Evolutionary conservation across 2,888 invertebrate species (phyloP).

Genomic region (Eristalis intricaria): DNA sequence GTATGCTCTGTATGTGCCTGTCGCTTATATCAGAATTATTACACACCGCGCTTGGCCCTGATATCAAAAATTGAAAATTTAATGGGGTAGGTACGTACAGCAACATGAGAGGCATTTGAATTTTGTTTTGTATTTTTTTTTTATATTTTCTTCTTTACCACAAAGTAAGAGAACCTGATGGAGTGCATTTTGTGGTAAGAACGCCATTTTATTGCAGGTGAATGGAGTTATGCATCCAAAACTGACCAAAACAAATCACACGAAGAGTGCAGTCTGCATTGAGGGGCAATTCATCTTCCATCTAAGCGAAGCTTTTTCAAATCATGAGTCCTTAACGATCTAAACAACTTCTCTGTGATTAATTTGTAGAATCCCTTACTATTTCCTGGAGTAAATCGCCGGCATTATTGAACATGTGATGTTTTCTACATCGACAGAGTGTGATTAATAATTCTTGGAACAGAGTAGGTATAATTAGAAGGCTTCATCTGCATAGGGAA

Average conservation of each 20-base stretch:
- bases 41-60: slow-evolving; percentile 55
- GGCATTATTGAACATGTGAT: too few species aligned
- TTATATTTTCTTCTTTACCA: background rate
- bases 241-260: background rate
- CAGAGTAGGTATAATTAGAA: background rate
- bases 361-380: too few species aligned
- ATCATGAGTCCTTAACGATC: too few species aligned
- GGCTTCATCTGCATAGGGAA: background rate
- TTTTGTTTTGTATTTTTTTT: slow-evolving; percentile 27
- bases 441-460: background rate
- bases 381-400: too few species aligned
- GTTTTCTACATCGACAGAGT: too few species aligned
- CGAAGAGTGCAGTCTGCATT: background rate
- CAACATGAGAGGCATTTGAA: slow-evolving; percentile 21
- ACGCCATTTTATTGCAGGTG: slow-evolving; percentile 61
- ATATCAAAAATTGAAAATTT: slow-evolving; percentile 68
- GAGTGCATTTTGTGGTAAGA: slow-evolving; percentile 3
- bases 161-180: background rate
- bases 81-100: slow-evolving; percentile 69
- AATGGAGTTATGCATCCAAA: background rate
- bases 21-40: slow-evolving; percentile 19
- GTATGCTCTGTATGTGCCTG: background rate
- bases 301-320: too few species aligned
- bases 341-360: too few species aligned
- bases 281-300: too few species aligned